Percentiles rank a stretch among this genome's conserved stretches.
Evolutionary conservation across 2,888 invertebrate species (phyloP).

Genomic region (Tigriopus californicus): DNA sequence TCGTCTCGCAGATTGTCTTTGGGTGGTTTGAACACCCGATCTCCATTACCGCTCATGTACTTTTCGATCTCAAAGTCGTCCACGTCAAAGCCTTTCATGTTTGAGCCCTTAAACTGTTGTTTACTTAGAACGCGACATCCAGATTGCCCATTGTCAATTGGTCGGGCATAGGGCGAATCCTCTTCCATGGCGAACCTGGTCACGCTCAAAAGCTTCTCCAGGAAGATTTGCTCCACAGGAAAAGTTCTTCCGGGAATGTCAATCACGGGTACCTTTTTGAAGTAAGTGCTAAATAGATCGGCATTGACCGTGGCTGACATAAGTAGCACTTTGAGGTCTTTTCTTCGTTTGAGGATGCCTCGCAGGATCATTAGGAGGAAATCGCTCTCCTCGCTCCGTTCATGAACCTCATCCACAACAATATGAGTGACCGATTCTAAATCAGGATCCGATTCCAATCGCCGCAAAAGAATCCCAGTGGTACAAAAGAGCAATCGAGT

Average conservation of each 20-base stretch:
- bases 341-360: slow-evolving; percentile 48
- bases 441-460: slow-evolving; percentile 57
- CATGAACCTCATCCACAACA: slow-evolving; percentile 80
- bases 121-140: slow-evolving; percentile 12
- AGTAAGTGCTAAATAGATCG: slow-evolving; percentile 63
- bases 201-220: slow-evolving; percentile 59
- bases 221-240: slow-evolving; percentile 56
- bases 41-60: slow-evolving; percentile 24
- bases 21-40: slow-evolving; percentile 26
- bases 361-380: slow-evolving; percentile 64
- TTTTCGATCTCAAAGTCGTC: slow-evolving; percentile 42
- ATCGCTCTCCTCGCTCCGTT: slow-evolving; percentile 73
- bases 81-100: slow-evolving; percentile 11
- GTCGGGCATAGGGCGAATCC: slow-evolving; percentile 37
- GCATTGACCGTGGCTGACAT: slow-evolving; percentile 89
- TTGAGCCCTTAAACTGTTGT: slow-evolving; percentile 15
- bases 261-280: slow-evolving; percentile 51
- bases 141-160: neutral
- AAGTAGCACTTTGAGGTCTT: slow-evolving; percentile 58
- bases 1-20: slow-evolving; percentile 47
- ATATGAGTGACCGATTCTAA: slow-evolving; percentile 60
- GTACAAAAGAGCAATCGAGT: slow-evolving; percentile 82
- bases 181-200: slow-evolving; percentile 41
- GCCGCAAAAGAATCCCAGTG: slow-evolving; percentile 67
- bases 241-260: slow-evolving; percentile 69